Evolutionary conservation across 2,888 invertebrate genomes (phyloP), one percentile per base, ranked within the genome.

Genomic region (Acronicta psi): DNA sequence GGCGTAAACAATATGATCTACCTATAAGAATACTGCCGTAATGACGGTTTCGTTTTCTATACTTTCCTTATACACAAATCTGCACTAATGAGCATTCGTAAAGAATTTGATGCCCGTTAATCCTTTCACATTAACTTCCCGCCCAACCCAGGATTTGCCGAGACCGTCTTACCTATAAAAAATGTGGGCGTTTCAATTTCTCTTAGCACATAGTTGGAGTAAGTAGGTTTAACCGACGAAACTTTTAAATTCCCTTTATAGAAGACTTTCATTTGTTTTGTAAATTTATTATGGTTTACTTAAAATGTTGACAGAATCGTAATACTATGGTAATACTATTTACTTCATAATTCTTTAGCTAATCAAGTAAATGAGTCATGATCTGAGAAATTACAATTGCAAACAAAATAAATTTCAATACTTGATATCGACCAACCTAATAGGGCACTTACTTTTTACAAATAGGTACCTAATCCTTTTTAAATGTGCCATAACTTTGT

Each of bases 21-120:
- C 9, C 9, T 9, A 1, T 2, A 7, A 1, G 25, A 1, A 25
- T 7, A 25, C 7, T 1, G 25, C 9, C 25, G 25, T 25, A 25
- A 25, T 25, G 9, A 7, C 25, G 5, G 7, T 6, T 23, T 23
- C 10, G 13, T 41, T 20, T 11, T 25, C 13, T 17, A n/a, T n/a
- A n/a, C n/a, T n/a, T n/a, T n/a, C n/a, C n/a, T 2, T 25, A 5
- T 13, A n/a, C 16, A n/a, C 29, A 36, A 50, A 23, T n/a, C 16
- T 46, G 8, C 40, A 17, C 47, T 55, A 29, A 29, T 11, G 11
- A 29, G 41, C 47, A 49, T 34, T 31, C 14, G 11, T 41, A 61
- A 43, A 67, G 61, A 56, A 44, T 52, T 41, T 29, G 38, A 68
- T 41, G 38, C 51, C 34, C 44, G 20, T 47, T 61, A 67, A 67